Evolutionary conservation across 2,888 invertebrate genomes (phyloP).

Genomic region (Capitulum mitella): DNA sequence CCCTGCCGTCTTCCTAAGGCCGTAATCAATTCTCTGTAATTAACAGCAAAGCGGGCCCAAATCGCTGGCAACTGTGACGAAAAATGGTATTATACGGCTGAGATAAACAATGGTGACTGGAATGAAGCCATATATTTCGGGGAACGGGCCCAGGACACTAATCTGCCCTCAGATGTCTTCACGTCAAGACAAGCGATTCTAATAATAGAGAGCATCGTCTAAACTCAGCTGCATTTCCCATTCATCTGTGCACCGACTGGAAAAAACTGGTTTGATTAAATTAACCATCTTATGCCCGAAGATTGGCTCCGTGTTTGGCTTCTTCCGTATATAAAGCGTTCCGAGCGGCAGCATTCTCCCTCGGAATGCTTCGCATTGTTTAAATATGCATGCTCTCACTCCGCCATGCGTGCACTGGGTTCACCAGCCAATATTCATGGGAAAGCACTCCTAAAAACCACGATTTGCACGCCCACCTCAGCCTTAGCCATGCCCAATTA

Average conservation of each 20-base stretch:
- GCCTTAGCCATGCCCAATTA: background rate
- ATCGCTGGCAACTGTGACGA: background rate
- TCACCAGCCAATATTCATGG: background rate
- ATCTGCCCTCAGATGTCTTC: background rate
- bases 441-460: background rate
- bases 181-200: too few relatives aligned
- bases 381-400: background rate
- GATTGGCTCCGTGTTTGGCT: too few relatives aligned
- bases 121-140: background rate
- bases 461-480: background rate
- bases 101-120: background rate
- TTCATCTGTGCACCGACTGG: too few relatives aligned
- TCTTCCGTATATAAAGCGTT: too few relatives aligned
- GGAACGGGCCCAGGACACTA: background rate
- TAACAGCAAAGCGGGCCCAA: background rate
- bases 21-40: background rate
- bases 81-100: background rate
- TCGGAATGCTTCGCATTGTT: too few relatives aligned
- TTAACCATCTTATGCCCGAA: too few relatives aligned
- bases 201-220: too few relatives aligned
- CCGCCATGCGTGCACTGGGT: background rate
- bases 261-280: too few relatives aligned
- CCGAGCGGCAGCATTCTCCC: too few relatives aligned
- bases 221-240: too few relatives aligned
- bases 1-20: constrained; percentile 5